A percentile compares a stretch with the other conserved stretches of the same genome.
Conservation (phyloP, 2,888 invertebrate genomes). For the Dicroscelio sp. region DNA sequence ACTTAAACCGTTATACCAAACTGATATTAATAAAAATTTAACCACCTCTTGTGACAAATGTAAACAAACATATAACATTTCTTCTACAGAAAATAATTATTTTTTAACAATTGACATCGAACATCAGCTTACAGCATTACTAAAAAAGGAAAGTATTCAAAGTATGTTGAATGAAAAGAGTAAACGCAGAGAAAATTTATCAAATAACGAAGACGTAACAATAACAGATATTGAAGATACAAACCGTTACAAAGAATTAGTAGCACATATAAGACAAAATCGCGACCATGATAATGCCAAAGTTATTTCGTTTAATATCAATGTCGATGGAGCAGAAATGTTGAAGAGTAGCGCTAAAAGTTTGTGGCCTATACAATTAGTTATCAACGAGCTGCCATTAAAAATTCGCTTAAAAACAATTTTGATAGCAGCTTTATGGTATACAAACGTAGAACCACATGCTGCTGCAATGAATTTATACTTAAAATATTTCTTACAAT, state of each 20-base stretch:
- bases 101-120: slow-evolving; percentile 40
- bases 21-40: slow-evolving; percentile 32
- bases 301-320: slow-evolving; percentile 46
- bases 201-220: background rate
- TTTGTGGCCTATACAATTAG: slow-evolving; percentile 43
- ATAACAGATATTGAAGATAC: slow-evolving; percentile 53
- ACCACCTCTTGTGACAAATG: slow-evolving; percentile 4
- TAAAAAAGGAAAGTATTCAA: slow-evolving; percentile 30
- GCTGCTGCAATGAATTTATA: slow-evolving; percentile 54
- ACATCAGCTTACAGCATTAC: slow-evolving; percentile 35
- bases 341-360: slow-evolving; percentile 40
- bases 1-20: slow-evolving; percentile 5
- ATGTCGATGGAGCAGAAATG: slow-evolving; percentile 54
- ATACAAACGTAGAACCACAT: slow-evolving; percentile 33
- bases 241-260: slow-evolving; percentile 36
- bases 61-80: slow-evolving; percentile 26
- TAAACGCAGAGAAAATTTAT: background rate
- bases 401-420: slow-evolving; percentile 23
- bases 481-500: slow-evolving; percentile 41
- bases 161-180: background rate
- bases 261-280: background rate
- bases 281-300: background rate
- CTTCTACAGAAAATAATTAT: slow-evolving; percentile 49
- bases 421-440: slow-evolving; percentile 59
- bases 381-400: slow-evolving; percentile 47